A percentile compares a stretch with the other conserved stretches of the same genome.
phyloP scores from a whole-genome alignment of 1,140 invertebrate genomes.

The Papilio aristodemus region DNA sequence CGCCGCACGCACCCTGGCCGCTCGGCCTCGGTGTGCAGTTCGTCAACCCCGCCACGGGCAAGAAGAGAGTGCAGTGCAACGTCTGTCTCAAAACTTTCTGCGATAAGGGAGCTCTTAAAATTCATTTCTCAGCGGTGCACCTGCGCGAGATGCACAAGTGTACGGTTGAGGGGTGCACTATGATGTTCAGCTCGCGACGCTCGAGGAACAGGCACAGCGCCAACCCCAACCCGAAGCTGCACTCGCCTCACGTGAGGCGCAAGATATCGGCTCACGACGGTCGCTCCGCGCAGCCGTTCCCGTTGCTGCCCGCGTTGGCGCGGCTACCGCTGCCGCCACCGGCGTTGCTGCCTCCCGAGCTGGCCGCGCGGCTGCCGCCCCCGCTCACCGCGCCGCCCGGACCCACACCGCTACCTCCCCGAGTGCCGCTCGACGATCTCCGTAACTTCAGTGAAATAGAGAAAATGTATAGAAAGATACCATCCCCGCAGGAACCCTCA shows the following conservation, averaged over 20 bases:
- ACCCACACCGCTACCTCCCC: conserved; percentile 82
- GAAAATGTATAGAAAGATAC: conserved; percentile 77
- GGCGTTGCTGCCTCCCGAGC: conserved; percentile 71
- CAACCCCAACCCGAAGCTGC: conserved; percentile 98
- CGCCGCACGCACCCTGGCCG: conserved; percentile 81
- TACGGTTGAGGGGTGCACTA: conserved; percentile 89
- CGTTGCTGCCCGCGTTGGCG: conserved; percentile 84
- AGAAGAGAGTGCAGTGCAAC: conserved; percentile 98
- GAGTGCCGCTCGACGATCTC: conserved; percentile 80
- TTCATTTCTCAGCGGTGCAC: conserved; percentile 99
- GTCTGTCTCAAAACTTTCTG: conserved; percentile 99
- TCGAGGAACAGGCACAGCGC: conserved; percentile 92
- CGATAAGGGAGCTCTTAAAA: conserved; percentile 99
- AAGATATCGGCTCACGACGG: conserved; percentile 97
- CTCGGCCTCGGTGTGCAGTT: conserved; percentile 93
- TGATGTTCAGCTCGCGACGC: conserved; percentile 89
- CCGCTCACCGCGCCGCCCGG: conserved; percentile 82
- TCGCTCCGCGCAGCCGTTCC: conserved; percentile 91
- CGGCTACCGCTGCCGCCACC: conserved; percentile 71
- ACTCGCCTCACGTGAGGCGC: conserved; percentile 94
- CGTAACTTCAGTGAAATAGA: conserved; percentile 80
- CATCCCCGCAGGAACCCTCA: conserved; percentile 57
- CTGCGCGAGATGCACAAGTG: conserved; percentile 89
- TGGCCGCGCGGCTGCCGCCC: conserved; percentile 82
- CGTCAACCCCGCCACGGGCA: conserved; percentile 94